Conservation (phyloP, 2,888 invertebrate genomes). For the Ornithoptera alexandrae region DNA sequence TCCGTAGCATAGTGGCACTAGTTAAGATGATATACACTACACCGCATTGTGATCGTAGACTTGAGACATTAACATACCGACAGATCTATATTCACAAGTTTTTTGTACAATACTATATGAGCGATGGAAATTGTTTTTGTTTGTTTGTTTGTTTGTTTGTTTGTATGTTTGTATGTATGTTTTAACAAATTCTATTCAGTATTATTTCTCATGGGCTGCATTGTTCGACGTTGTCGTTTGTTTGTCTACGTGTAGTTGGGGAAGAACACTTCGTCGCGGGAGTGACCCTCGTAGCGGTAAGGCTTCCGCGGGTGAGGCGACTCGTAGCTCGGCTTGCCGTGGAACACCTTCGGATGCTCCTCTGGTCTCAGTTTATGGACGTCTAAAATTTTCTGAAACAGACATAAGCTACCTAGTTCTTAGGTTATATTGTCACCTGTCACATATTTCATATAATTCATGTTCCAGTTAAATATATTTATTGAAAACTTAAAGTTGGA, state of each 20-base stretch:
- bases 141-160: no score
- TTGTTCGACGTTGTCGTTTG: constrained; percentile 5
- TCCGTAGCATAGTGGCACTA: no score
- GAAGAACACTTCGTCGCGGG: constrained; percentile 51
- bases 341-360: constrained; percentile 40
- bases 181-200: neutral
- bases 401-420: constrained; percentile 47
- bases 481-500: no score
- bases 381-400: constrained; percentile 29
- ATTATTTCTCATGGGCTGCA: neutral
- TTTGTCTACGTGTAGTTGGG: constrained; percentile 48
- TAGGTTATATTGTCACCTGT: constrained; percentile 31
- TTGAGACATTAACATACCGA: no score
- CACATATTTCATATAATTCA: constrained; percentile 17
- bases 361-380: constrained; percentile 21
- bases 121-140: no score
- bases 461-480: no score
- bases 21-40: no score
- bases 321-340: constrained; percentile 44
- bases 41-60: no score
- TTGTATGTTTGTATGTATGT: no score
- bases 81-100: no score
- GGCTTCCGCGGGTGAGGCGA: constrained; percentile 40
- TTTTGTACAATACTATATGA: no score
- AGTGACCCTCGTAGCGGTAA: constrained; percentile 51